Conservation (phyloP, 2,888 invertebrate genomes). For the Deroplatys truncata region DNA sequence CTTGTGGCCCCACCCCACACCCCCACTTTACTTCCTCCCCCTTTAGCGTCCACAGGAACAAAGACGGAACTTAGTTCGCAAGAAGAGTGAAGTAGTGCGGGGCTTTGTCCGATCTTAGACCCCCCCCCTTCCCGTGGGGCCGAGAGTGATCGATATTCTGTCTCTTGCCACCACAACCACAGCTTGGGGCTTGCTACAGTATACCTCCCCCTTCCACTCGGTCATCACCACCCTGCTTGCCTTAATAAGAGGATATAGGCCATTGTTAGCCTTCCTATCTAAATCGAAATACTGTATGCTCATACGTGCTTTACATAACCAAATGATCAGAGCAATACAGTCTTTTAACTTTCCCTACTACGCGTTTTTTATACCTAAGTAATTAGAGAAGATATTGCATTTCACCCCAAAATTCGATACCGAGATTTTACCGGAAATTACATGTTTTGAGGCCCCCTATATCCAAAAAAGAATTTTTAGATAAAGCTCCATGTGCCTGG, state of each 20-base stretch:
- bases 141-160: slow-evolving; percentile 2
- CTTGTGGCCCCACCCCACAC: background rate
- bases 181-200: background rate
- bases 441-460: too few relatives aligned
- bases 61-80: slow-evolving; percentile 5
- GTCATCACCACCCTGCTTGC: background rate
- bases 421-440: too few relatives aligned
- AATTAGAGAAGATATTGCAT: too few relatives aligned
- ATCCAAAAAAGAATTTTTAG: too few relatives aligned
- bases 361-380: too few relatives aligned
- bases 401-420: too few relatives aligned
- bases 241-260: slow-evolving; percentile 17
- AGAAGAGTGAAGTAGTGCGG: background rate
- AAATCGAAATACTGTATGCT: too few relatives aligned
- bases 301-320: too few relatives aligned
- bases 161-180: slow-evolving; percentile 13
- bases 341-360: too few relatives aligned
- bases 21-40: background rate
- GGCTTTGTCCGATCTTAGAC: slow-evolving; percentile 12
- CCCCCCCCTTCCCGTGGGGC: background rate
- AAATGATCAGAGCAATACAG: too few relatives aligned
- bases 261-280: background rate
- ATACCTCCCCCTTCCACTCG: background rate
- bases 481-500: too few relatives aligned
- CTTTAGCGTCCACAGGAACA: background rate